Conservation (phyloP, 2,113 vertebrate species). For the Morone saxatilis region DNA sequence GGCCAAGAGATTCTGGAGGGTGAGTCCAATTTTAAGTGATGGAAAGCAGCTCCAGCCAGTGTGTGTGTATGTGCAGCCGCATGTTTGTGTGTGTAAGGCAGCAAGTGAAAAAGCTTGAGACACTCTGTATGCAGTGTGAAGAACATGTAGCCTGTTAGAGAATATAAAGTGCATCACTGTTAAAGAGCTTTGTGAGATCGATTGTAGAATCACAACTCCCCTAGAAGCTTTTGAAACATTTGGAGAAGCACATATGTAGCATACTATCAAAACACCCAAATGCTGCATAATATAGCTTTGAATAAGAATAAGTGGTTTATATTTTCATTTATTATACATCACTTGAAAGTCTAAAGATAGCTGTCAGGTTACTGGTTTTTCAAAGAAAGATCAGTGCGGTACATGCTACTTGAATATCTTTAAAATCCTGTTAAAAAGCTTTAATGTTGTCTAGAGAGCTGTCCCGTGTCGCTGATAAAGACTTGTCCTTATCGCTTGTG, state of each 20-base stretch:
- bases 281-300: background rate
- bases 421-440: conserved; percentile 31
- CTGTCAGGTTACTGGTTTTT: conserved; percentile 8
- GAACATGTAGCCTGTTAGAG: conserved; percentile 12
- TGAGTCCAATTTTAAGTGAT: conserved; percentile 80
- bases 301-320: conserved; percentile 1
- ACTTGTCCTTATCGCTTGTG: conserved; percentile 37
- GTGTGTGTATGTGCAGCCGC: background rate
- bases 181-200: conserved; percentile 8
- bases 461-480: conserved; percentile 31
- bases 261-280: background rate
- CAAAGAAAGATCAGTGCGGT: conserved; percentile 29
- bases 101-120: background rate
- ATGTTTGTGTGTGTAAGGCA: conserved; percentile 11
- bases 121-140: conserved; percentile 7
- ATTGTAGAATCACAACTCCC: background rate
- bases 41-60: background rate
- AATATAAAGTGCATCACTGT: conserved; percentile 25
- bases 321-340: background rate
- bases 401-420: conserved; percentile 12
- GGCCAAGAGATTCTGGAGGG: conserved; percentile 91
- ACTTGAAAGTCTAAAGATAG: background rate
- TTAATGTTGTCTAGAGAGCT: background rate
- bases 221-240: background rate
- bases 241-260: background rate